A percentile compares a stretch with the other conserved stretches of the same genome.
Evolutionary conservation across 2,797 vertebrate genomes (phyloP).

Genomic region (Bradypus variegatus): DNA sequence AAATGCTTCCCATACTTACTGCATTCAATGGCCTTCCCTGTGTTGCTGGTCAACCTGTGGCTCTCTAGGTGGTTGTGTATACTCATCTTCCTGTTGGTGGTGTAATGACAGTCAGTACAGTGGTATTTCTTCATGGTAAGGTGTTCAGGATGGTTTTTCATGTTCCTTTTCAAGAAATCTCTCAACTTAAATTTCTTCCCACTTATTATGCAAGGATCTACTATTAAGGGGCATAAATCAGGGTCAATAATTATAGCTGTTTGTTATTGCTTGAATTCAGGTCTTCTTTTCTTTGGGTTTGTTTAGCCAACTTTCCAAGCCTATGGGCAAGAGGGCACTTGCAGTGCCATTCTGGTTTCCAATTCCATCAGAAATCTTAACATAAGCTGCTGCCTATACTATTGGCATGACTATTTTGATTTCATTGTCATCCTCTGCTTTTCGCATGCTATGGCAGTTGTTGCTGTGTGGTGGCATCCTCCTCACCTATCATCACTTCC

Average conservation of each 20-base stretch:
- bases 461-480: slow-evolving; percentile 72
- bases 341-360: slow-evolving; percentile 91
- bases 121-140: no score
- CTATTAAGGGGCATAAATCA: no score
- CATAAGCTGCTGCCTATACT: slow-evolving; percentile 67
- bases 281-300: slow-evolving; percentile 85
- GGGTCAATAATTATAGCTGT: no score
- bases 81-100: slow-evolving; percentile 94
- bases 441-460: slow-evolving; percentile 74
- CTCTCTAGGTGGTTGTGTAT: slow-evolving; percentile 94
- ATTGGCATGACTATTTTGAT: slow-evolving; percentile 89
- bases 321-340: slow-evolving; percentile 89
- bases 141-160: no score
- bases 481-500: slow-evolving; percentile 87
- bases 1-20: slow-evolving; percentile 90
- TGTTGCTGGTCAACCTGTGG: slow-evolving; percentile 87
- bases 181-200: no score
- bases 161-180: no score
- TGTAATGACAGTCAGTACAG: slow-evolving; percentile 74
- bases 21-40: slow-evolving; percentile 83
- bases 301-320: slow-evolving; percentile 82
- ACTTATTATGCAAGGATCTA: no score
- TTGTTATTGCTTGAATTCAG: no score
- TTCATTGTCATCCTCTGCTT: slow-evolving; percentile 82
- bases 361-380: slow-evolving; percentile 80